Base-by-base conservation (phyloP, 2,113 vertebrate species). In the Girardinichthys multiradiatus region DNA sequence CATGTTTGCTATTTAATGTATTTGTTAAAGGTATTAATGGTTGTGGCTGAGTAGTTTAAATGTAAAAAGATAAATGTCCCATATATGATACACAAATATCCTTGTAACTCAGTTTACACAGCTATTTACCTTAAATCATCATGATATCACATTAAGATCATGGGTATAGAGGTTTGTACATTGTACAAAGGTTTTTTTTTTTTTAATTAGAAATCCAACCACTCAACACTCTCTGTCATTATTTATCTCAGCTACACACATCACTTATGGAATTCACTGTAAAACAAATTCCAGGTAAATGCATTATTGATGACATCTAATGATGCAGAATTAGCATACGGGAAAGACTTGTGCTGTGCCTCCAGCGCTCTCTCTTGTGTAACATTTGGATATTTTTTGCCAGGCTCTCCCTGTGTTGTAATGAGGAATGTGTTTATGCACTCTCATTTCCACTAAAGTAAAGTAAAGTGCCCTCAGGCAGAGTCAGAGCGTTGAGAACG, bases 291-390 rank as follows among this genome's bases (percentile, higher is more conserved):
- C 64, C 82, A 86, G 87, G 89, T 91, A 82, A 89, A 88, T 93
- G 82, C 83, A 93, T 93, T 89, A 92, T 93, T 90, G 86, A 93
- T 92, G 83, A 89, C 78, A 75, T 86, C 84, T 90, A 91, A 92
- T 91, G 80, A 89, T 78, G 79, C 75, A 80, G 68, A 84, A 91
- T 90, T 91, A 88, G 71, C 87, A 90, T 87, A 84, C 29, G 39
- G 82, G 67, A 86, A 85, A 84, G 66, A 70, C 68, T 87, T 35
- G 65, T 86, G 78, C 74, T 33, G 8, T 75, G 89, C 90, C 87
- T 79, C 81, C 61, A 92, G 91, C 89, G 0, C 74, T 78, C 39
- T 74, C 29, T 54, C 79, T 87, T 71, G 73, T 76, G 79, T 86
- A 85, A 82, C 74, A 64, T 58, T 70, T 68, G 71, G 70, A 81